phyloP scores from a whole-genome alignment of 2,797 vertebrate genomes.

The Philypnodon macrostomus region DNA sequence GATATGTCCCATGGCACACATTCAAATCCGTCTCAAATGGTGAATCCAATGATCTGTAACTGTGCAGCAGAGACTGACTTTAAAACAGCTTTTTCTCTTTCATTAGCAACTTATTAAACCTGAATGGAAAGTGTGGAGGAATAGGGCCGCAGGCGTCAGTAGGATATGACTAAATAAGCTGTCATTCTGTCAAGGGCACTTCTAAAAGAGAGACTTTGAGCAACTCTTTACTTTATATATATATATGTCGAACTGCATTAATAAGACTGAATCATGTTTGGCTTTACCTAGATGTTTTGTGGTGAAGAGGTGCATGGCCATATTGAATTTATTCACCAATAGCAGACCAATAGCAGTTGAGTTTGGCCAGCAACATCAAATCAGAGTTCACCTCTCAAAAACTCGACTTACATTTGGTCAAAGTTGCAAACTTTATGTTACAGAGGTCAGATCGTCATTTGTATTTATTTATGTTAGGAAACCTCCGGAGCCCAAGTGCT shows the following conservation, averaged over 20 bases:
- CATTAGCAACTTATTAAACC: slow-evolving; percentile 65
- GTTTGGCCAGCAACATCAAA: no score
- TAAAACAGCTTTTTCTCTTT: slow-evolving; percentile 49
- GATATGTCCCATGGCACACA: slow-evolving; percentile 46
- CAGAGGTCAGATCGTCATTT: no score
- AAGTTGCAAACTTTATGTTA: no score
- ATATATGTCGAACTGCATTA: not conserved
- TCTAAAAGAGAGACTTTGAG: slow-evolving; percentile 30
- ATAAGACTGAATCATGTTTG: not conserved
- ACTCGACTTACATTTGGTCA: no score
- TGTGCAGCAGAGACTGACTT: slow-evolving; percentile 38
- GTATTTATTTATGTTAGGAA: no score
- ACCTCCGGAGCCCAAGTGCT: no score
- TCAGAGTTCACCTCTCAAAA: no score
- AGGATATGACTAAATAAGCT: slow-evolving; percentile 42
- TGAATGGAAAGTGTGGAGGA: slow-evolving; percentile 43
- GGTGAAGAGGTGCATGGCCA: not conserved
- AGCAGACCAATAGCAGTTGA: no score
- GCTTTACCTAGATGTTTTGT: not conserved
- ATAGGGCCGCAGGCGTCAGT: slow-evolving; percentile 25
- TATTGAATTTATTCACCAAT: no score
- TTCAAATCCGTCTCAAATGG: slow-evolving; percentile 54
- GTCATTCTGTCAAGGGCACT: slow-evolving; percentile 50
- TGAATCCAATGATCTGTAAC: slow-evolving; percentile 63
- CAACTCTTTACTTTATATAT: no score